Evolutionary conservation across 2,797 vertebrate species (phyloP).

Genomic region (Gobio occitaniae): DNA sequence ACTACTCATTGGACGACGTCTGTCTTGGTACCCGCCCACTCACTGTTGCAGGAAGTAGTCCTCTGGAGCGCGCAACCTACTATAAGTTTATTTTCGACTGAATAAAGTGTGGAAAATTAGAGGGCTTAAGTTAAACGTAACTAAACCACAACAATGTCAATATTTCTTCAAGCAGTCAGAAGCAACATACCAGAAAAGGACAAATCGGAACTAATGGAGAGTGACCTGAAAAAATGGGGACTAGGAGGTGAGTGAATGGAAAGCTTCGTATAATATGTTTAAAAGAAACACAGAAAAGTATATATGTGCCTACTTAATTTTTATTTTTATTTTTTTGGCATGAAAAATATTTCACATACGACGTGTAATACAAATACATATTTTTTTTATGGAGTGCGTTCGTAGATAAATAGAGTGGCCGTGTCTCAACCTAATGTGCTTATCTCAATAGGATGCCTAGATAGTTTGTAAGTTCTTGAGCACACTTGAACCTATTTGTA

Average conservation of each 20-base stretch:
- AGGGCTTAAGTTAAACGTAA: neutral
- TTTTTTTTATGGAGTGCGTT: no score
- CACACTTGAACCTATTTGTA: neutral
- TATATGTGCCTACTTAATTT: neutral
- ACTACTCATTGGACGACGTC: neutral
- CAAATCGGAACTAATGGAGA: constrained; percentile 60
- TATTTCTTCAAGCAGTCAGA: constrained; percentile 65
- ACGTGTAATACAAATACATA: neutral
- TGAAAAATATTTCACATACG: neutral
- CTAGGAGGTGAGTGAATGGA: constrained; percentile 69
- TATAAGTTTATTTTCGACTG: neutral
- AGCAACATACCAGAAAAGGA: constrained; percentile 61
- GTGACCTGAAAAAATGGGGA: constrained; percentile 74
- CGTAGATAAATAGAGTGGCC: neutral
- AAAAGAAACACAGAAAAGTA: neutral
- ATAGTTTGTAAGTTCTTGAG: neutral
- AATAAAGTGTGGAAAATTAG: neutral
- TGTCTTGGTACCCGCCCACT: constrained; percentile 11
- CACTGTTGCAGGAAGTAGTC: constrained; percentile 38
- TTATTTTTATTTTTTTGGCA: neutral
- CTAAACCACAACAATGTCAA: constrained; percentile 66
- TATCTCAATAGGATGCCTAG: neutral
- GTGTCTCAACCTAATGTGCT: neutral
- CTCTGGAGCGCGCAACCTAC: neutral
- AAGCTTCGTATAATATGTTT: neutral